Evolutionary conservation across 2,113 vertebrate species (phyloP), one percentile per base, ranked within the genome.

Genomic region (Erythrocercus mccallii): DNA sequence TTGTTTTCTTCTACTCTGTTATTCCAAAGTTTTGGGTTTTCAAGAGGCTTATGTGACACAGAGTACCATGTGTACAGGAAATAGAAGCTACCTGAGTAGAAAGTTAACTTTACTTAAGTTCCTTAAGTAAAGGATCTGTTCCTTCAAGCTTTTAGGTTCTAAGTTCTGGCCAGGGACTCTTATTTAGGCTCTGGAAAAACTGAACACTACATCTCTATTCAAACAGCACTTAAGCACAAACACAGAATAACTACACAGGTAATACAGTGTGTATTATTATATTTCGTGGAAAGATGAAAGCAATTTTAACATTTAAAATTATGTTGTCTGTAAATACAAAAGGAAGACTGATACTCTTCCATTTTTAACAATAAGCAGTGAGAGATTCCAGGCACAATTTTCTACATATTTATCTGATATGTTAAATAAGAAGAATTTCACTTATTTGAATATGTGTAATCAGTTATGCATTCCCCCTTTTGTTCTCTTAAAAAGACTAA

Each of bases 301-400:
- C 42, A 37, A 88, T 58, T 50, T 58, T 58, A 92, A 88, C 35
- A 64, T 54, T 68, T 76, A 50, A 77, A 83, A 65, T 90, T 64
- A 53, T 22, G 37, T 69, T 66, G 16, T 80, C 15, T 3, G 1
- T 62, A 77, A 86, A 76, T 35, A 76, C 28, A 70, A 53, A 90
- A 62, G 16, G 20, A 69, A 42, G 28, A 54, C 22, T 18, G 8
- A 80, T 42, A 82, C 2, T 14, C 10, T 64, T 38, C 9, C 4
- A 47, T 80, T 86, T 83, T 82, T 35, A 81, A 57, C 25, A 86
- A 56, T 16, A 58, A 53, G 21, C 27, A 76, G 11, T 56, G 40
- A 77, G 27, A 77, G 7, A 69, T 60, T 86, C 23, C 37, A 91
- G 14, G 30, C 27, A 83, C 7, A 72, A 42, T 38, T 70, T 79